phyloP scores from a whole-genome alignment of 2,113 vertebrate species.

The Leptodactylus fuscus region DNA sequence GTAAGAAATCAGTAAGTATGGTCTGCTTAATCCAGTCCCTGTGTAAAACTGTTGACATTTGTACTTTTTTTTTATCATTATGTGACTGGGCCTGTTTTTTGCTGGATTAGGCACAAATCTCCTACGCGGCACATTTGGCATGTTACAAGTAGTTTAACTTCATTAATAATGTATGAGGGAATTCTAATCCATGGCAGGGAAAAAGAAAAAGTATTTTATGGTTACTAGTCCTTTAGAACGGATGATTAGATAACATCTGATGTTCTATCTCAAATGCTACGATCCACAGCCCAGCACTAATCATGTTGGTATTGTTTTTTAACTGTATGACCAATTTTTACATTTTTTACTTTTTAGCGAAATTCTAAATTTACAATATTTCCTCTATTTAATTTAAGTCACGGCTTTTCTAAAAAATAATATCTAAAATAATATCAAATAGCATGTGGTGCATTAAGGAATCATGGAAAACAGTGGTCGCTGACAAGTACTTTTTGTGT shows the following conservation, averaged over 20 bases:
- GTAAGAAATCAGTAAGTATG: constrained; percentile 86
- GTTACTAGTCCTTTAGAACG: constrained; percentile 77
- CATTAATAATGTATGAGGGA: constrained; percentile 99
- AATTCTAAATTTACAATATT: neutral
- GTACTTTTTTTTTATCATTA: constrained; percentile 98
- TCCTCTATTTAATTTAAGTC: too few species aligned
- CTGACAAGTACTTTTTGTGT: constrained; percentile 77
- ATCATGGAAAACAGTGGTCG: constrained; percentile 68
- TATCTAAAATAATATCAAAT: constrained; percentile 44
- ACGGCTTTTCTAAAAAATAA: neutral
- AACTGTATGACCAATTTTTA: neutral
- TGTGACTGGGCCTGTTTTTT: constrained; percentile 99
- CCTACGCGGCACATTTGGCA: constrained; percentile 98
- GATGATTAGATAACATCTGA: constrained; percentile 77
- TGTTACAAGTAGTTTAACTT: constrained; percentile 99
- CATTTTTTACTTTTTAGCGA: neutral
- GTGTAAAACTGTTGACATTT: constrained; percentile 99
- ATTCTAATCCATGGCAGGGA: constrained; percentile 92
- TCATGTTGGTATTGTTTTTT: neutral
- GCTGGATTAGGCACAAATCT: constrained; percentile 99
- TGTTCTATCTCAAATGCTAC: constrained; percentile 66
- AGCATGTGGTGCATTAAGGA: constrained; percentile 64
- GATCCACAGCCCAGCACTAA: neutral
- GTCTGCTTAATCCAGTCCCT: constrained; percentile 98
- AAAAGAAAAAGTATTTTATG: constrained; percentile 77